A percentile compares a stretch with the other conserved stretches of the same genome.
Conservation (phyloP, 92 coral and sea anemone species). For the Metridium senile region DNA sequence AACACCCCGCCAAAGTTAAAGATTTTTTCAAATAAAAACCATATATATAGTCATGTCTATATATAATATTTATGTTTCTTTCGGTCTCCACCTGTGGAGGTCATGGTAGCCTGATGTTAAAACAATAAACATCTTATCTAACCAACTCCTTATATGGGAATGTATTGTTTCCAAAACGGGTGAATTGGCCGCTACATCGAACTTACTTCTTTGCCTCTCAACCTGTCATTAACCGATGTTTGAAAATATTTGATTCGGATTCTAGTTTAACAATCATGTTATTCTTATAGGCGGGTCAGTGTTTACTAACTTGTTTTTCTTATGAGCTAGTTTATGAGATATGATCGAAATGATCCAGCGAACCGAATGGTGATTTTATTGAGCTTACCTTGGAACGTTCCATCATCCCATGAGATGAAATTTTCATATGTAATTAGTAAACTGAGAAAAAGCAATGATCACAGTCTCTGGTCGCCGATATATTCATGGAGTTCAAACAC, state of each 20-base stretch:
- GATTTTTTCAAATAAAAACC: neutral
- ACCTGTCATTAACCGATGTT: conserved; percentile 15
- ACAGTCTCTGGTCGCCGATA: neutral
- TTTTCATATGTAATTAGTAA: neutral
- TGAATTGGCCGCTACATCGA: conserved; percentile 35
- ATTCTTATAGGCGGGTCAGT: neutral
- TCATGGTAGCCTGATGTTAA: conserved; percentile 4
- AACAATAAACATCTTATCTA: neutral
- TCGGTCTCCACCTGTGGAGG: neutral
- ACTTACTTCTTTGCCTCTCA: neutral
- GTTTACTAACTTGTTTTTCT: neutral
- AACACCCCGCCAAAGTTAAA: too few relatives aligned
- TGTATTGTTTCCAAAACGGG: conserved; percentile 14
- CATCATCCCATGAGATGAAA: neutral
- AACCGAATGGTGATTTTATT: neutral
- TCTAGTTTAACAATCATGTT: conserved; percentile 19
- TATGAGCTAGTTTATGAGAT: neutral
- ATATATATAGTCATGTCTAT: too few relatives aligned
- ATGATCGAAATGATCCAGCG: neutral
- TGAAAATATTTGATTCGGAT: conserved; percentile 20
- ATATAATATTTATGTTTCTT: conserved; percentile 3
- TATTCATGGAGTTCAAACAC: neutral
- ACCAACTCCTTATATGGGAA: neutral
- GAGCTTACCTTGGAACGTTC: neutral
- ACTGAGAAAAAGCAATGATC: neutral